Evolutionary conservation across 2,113 vertebrate species (phyloP).

Genomic region (Corydoras maculifer): DNA sequence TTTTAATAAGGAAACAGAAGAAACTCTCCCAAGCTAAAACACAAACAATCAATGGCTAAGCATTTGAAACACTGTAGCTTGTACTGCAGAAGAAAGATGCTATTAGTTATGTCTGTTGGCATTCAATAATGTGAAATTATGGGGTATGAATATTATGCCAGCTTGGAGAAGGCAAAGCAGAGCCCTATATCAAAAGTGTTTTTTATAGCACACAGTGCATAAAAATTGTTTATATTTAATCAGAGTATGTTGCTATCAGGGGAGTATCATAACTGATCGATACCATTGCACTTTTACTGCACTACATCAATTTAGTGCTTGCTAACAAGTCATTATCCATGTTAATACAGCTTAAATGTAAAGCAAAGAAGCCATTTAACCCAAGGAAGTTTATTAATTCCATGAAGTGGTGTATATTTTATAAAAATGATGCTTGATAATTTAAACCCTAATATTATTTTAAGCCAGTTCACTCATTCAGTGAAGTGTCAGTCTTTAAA

Average conservation of each 20-base stretch:
- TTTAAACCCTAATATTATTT: neutral
- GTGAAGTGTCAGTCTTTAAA: slow-evolving; percentile 1
- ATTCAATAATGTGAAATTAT: slow-evolving; percentile 32
- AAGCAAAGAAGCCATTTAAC: slow-evolving; percentile 55
- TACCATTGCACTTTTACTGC: slow-evolving; percentile 59
- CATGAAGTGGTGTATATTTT: slow-evolving; percentile 42
- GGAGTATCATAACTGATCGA: slow-evolving; percentile 58
- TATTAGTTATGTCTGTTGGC: slow-evolving; percentile 21
- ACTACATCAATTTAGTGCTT: slow-evolving; percentile 65
- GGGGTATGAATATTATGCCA: slow-evolving; percentile 18
- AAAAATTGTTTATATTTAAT: slow-evolving; percentile 63
- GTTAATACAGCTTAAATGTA: slow-evolving; percentile 62
- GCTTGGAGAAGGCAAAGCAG: slow-evolving; percentile 10
- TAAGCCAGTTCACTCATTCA: slow-evolving; percentile 21
- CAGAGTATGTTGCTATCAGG: slow-evolving; percentile 56
- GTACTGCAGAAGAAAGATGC: slow-evolving; percentile 11
- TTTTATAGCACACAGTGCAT: slow-evolving; percentile 47
- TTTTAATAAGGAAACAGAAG: neutral
- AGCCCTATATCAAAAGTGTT: slow-evolving; percentile 24
- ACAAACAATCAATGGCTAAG: slow-evolving; percentile 11
- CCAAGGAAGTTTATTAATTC: slow-evolving; percentile 58
- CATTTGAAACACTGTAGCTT: neutral
- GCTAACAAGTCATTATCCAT: slow-evolving; percentile 62
- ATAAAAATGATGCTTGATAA: slow-evolving; percentile 11
- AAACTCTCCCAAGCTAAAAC: neutral